A percentile compares a stretch with the other conserved stretches of the same genome.
Conservation (phyloP, 2,888 invertebrate species). For the Scelioninae gen. 1 region DNA sequence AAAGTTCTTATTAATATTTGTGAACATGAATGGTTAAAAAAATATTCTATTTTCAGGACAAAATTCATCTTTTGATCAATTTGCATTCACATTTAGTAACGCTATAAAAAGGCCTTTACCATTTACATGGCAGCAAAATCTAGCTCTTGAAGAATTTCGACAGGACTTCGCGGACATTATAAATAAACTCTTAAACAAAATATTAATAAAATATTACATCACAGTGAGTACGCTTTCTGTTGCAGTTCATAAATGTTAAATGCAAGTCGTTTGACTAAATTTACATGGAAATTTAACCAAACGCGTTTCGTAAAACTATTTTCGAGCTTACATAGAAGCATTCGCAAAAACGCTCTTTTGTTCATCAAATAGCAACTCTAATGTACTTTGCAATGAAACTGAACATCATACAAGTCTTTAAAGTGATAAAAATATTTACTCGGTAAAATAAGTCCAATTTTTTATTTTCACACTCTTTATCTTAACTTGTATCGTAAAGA, state of each 20-base stretch:
- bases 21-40: too few relatives aligned
- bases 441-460: conserved; percentile 18
- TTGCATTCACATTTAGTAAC: conserved; percentile 44
- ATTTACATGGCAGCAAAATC: conserved; percentile 33
- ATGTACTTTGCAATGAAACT: background rate
- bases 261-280: conserved; percentile 1
- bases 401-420: background rate
- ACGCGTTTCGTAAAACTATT: conserved; percentile 7
- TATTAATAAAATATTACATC: conserved; percentile 46
- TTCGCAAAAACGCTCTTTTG: conserved; percentile 14
- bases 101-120: conserved; percentile 45
- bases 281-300: conserved; percentile 13
- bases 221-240: conserved; percentile 15
- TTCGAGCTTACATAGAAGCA: conserved; percentile 3
- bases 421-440: background rate
- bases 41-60: conserved; percentile 36
- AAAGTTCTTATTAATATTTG: too few relatives aligned
- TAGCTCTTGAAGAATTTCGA: conserved; percentile 48
- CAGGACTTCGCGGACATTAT: conserved; percentile 46
- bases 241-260: background rate
- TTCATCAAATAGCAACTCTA: conserved; percentile 12
- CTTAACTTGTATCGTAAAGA: conserved; percentile 17
- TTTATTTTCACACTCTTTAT: conserved; percentile 13
- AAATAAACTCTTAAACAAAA: conserved; percentile 38
- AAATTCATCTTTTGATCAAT: conserved; percentile 17